Percentiles rank a stretch among this genome's conserved stretches.
These are phyloP conservation scores for Pteruthius melanotis DNA, from an alignment of 2,113 vertebrate species.

Conservation along the genomic window DNA sequence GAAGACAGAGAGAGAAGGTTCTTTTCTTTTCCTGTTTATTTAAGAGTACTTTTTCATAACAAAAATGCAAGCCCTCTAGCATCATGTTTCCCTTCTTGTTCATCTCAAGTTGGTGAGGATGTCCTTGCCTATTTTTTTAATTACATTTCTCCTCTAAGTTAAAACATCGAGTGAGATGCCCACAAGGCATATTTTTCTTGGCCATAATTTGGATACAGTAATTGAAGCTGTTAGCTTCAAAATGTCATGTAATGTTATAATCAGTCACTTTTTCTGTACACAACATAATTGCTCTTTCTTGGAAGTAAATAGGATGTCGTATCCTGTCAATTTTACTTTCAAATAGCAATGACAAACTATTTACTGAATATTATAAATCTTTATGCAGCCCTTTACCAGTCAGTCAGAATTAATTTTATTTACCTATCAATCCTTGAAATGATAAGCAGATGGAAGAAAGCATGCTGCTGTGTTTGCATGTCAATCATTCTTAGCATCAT, in stretches of 20 bases:
- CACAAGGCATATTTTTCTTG: conserved; percentile 31
- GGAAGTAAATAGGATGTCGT: conserved; percentile 4
- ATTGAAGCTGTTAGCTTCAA: conserved; percentile 48
- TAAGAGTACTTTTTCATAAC: background rate
- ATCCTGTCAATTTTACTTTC: conserved; percentile 36
- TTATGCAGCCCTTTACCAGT: conserved; percentile 3
- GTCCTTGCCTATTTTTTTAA: background rate
- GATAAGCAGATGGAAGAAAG: background rate
- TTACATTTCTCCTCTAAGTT: conserved; percentile 12
- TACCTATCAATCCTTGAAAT: background rate
- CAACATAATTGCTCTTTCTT: conserved; percentile 7
- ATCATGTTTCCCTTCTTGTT: background rate
- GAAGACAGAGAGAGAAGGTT: background rate
- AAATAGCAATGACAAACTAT: conserved; percentile 15
- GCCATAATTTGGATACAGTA: background rate
- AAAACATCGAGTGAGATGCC: conserved; percentile 18
- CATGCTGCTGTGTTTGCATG: background rate
- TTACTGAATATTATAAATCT: conserved; percentile 22
- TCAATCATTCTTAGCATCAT: background rate
- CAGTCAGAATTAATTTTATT: conserved; percentile 32
- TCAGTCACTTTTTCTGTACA: conserved; percentile 17
- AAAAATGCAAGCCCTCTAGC: background rate
- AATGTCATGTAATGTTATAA: conserved; percentile 32
- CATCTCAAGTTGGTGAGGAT: background rate
- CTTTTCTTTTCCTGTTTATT: background rate